Evolutionary conservation across 2,888 invertebrate genomes (phyloP), one percentile per base, ranked within the genome.

Genomic region (Julus scanicus): DNA sequence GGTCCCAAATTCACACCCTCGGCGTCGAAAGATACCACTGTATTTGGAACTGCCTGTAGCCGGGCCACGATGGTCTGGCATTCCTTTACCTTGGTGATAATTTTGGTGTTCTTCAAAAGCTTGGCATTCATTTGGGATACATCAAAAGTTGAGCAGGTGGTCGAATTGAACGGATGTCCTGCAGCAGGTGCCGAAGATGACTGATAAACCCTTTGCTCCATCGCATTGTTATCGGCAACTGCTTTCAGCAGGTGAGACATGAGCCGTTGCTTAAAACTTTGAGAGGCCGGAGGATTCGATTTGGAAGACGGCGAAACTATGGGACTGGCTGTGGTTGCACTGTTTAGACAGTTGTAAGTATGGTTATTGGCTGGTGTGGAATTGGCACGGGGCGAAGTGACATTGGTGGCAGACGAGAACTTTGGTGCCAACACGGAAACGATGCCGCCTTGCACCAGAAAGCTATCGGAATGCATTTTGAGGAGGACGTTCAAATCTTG

Each of bases 1-100:
- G 95, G 93, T 39, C 98, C 98, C 89, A 98, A 93, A 92, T 97
- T 98, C 88, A 98, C 96, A 20, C 98, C 97, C 93, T 98, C 98
- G 91, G 97, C 97, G 92, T 98, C 98, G 91, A 98, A 95, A 0
- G 97, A 96, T 39, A 98, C 94, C 9, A 92, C 90, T 94, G 93
- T 90, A n/a, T 90, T 90, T 37, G 90, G 90, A 0, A 89, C 88
- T 39, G 89, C 90, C 87, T 92, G 89, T 37, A 93, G 91, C 49
- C 92, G 91, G 37, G 92, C 92, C 3, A 92, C 94, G 89, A 97
- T 94, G 91, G 95, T 94, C 83, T 95, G 93, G 92, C 96, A 95
- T 91, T 97, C 97, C 91, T 95, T 95, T 0, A 95, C 94, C 91
- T 94, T 96, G 84, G 96, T 95, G 90, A 97, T 95, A 80, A 97